phyloP scores from a whole-genome alignment of 2,113 vertebrate genomes.

The Aegithalos caudatus region DNA sequence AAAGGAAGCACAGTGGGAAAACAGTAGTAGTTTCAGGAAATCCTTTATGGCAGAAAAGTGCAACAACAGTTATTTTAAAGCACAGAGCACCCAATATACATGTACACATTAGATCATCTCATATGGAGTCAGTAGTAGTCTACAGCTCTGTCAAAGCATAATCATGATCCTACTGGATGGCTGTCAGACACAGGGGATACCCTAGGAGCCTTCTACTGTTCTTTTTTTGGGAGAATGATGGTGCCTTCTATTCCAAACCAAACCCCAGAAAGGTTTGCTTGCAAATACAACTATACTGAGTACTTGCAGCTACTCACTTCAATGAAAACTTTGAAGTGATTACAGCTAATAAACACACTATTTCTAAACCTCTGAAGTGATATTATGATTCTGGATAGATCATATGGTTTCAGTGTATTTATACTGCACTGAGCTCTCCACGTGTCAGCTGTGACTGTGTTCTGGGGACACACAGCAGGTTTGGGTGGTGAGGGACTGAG shows the following conservation, averaged over 20 bases:
- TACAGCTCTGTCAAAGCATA: background rate
- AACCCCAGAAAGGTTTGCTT: background rate
- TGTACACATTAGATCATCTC: background rate
- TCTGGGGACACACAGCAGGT: background rate
- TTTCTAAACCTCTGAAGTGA: conserved; percentile 9
- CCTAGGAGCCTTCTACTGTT: background rate
- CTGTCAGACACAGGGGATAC: background rate
- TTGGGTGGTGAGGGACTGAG: accelerated
- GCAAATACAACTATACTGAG: background rate
- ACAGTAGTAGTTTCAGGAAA: background rate
- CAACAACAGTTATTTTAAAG: background rate
- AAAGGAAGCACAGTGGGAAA: background rate
- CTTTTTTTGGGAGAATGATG: background rate
- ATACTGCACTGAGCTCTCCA: background rate
- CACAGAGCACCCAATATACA: background rate
- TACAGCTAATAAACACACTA: conserved; percentile 31
- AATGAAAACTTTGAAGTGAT: background rate
- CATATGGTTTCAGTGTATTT: conserved; percentile 24
- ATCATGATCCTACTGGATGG: background rate
- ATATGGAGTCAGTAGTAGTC: accelerated
- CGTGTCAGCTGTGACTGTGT: background rate
- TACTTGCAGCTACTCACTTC: background rate
- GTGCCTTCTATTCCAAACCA: background rate
- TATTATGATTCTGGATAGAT: background rate
- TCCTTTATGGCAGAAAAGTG: background rate